phyloP scores from a whole-genome alignment of 2,797 vertebrate genomes.

The Halcyon badia region DNA sequence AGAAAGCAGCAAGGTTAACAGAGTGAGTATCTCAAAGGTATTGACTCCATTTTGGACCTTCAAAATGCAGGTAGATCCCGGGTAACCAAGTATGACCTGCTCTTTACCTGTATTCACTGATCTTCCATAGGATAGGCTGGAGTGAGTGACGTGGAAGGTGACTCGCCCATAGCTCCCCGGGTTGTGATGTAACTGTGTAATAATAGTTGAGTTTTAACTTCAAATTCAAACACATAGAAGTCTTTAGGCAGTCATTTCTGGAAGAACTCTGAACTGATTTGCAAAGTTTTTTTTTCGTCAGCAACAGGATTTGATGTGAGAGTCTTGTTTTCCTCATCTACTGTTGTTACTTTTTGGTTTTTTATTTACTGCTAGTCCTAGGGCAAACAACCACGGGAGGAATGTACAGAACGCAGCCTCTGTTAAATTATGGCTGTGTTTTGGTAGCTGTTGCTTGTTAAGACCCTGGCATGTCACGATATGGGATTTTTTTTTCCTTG shows the following conservation, averaged over 20 bases:
- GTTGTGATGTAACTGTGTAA: neutral
- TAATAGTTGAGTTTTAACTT: neutral
- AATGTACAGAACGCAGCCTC: neutral
- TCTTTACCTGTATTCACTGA: neutral
- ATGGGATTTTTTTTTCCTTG: neutral
- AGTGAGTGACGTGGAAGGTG: neutral
- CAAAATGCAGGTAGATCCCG: neutral
- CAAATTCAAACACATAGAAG: neutral
- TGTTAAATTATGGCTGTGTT: neutral
- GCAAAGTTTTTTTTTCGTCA: neutral
- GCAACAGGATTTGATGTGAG: neutral
- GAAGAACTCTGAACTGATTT: neutral
- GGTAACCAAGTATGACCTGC: neutral
- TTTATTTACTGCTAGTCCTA: neutral
- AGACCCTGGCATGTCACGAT: neutral
- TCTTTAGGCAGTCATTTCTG: neutral
- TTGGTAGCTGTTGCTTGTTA: neutral
- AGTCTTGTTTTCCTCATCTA: no score
- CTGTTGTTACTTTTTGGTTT: neutral
- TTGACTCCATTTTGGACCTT: neutral
- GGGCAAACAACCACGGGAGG: rapidly evolving
- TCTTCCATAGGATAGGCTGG: neutral
- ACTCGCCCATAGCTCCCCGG: neutral
- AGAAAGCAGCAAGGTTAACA: neutral
- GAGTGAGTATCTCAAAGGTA: neutral